phyloP scores from a whole-genome alignment of 23 tunicate species.

The Ascidia mentula region DNA sequence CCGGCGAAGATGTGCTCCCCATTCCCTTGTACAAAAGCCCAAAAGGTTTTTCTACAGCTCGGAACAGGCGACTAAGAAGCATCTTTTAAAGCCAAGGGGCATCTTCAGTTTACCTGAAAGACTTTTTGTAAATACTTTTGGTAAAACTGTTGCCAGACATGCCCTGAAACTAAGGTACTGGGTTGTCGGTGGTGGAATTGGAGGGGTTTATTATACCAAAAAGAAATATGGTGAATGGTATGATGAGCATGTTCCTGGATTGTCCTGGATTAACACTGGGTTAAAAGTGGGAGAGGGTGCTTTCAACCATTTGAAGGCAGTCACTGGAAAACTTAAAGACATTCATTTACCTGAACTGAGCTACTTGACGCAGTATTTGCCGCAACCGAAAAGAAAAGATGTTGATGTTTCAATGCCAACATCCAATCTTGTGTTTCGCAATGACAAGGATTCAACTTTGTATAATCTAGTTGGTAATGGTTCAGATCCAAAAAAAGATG shows the following conservation, averaged over 20 bases:
- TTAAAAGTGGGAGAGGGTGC: neutral
- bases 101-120: neutral
- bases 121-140: conserved; percentile 19
- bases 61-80: neutral
- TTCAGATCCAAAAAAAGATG: neutral
- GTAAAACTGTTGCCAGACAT: conserved; percentile 29
- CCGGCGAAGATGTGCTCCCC: neutral
- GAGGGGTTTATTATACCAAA: conserved; percentile 48
- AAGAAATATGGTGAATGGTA: conserved; percentile 51
- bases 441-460: neutral
- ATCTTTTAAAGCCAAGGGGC: neutral
- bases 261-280: conserved; percentile 28
- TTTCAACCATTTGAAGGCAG: neutral
- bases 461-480: neutral
- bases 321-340: conserved; percentile 17
- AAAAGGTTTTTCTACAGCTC: neutral
- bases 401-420: neutral
- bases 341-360: conserved; percentile 55
- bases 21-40: neutral
- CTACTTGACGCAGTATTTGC: conserved; percentile 21
- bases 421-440: neutral
- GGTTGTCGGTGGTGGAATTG: conserved; percentile 67
- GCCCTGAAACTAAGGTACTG: conserved; percentile 69
- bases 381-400: conserved; percentile 23
- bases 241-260: conserved; percentile 56